These are phyloP conservation scores for Podarcis siculus DNA, from an alignment of 2,797 vertebrate genomes.

Conservation along the genomic window DNA sequence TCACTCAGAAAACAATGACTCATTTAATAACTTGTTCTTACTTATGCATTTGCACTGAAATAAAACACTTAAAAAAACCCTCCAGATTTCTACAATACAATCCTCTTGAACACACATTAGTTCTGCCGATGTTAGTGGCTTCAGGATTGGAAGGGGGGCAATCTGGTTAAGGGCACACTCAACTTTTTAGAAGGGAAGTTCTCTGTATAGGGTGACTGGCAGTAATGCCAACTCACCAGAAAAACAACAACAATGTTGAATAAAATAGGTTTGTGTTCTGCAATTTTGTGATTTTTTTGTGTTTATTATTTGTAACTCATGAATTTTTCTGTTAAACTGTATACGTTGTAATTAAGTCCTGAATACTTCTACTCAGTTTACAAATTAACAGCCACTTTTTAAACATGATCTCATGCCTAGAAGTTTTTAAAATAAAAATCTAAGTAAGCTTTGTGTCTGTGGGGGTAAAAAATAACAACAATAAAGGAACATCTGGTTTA, in stretches of 20 bases:
- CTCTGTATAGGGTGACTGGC: not conserved
- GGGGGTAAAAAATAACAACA: too few species aligned
- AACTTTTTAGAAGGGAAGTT: not conserved
- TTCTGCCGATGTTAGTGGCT: not conserved
- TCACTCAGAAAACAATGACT: constrained; percentile 75
- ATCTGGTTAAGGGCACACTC: not conserved
- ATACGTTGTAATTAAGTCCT: constrained; percentile 58
- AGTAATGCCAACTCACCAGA: not conserved
- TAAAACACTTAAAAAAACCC: not conserved
- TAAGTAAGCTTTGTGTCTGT: constrained; percentile 54
- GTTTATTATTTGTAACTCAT: constrained; percentile 58
- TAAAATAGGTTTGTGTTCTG: constrained; percentile 42
- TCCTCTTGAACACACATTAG: not conserved
- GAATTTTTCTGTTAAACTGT: constrained; percentile 65
- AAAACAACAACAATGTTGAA: constrained; percentile 3
- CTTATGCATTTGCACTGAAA: constrained; percentile 41
- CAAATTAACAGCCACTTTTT: constrained; percentile 72
- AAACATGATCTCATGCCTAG: constrained; percentile 65
- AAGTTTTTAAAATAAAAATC: constrained; percentile 64
- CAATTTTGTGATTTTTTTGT: constrained; percentile 50
- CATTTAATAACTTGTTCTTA: constrained; percentile 65
- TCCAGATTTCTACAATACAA: not conserved
- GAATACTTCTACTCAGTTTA: constrained; percentile 75
- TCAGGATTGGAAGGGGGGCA: not conserved
- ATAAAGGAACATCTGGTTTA: not conserved